phyloP scores from a whole-genome alignment of 2,113 vertebrate species.

The Himantopus leucocephalus region DNA sequence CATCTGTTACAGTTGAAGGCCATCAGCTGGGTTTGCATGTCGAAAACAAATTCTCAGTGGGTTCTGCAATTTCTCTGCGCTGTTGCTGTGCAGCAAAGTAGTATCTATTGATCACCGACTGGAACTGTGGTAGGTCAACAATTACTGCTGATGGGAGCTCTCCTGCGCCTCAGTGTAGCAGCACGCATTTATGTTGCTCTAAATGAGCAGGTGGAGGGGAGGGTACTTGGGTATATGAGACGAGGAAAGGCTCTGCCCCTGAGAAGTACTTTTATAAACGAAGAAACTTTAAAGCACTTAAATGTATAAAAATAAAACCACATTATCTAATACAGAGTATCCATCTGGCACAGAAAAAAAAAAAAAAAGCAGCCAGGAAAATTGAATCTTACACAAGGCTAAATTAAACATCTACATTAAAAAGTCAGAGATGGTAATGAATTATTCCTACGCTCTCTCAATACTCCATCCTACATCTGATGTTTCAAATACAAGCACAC shows the following conservation, averaged over 20 bases:
- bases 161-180: neutral
- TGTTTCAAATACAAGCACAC: neutral
- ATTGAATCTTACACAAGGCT: neutral
- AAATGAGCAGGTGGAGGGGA: constrained; percentile 15
- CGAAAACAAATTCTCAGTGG: constrained; percentile 27
- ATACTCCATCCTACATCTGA: neutral
- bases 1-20: constrained; percentile 25
- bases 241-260: neutral
- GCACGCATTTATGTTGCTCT: neutral
- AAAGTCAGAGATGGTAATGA: neutral
- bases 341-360: neutral
- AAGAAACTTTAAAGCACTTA: neutral
- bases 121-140: constrained; percentile 33
- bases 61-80: neutral
- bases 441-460: neutral
- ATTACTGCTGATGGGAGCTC: constrained; percentile 10
- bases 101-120: constrained; percentile 44
- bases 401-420: neutral
- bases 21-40: constrained; percentile 26
- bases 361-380: neutral
- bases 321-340: neutral
- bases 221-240: neutral
- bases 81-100: constrained; percentile 2
- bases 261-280: neutral
- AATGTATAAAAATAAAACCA: neutral